Base-by-base conservation (phyloP, 2,797 vertebrate genomes). In the Tragelaphus oryx region DNA sequence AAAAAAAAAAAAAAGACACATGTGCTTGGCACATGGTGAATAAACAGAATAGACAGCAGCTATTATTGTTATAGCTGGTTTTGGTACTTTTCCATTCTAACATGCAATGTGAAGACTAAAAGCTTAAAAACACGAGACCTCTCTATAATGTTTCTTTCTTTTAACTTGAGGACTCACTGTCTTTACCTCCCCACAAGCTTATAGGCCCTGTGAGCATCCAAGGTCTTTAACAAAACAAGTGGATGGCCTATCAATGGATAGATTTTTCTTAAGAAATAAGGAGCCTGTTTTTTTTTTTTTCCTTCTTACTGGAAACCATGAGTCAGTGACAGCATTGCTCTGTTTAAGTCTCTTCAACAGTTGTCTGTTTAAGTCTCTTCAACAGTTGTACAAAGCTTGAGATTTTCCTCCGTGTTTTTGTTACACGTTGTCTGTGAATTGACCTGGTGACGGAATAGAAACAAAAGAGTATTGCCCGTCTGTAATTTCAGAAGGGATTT, bases 401-500 rank as follows among this genome's bases (percentile, higher is more conserved):
- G 95, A 98, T 88, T 90, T 93, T 94, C 87, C 86, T 22, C 87
- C 57, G 68, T 95, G 41, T 96, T 97, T 96, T 90, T 30, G n/a
- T 94, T 30, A 68, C 1, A 2, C 26, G 54, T 28, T n/a, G 74
- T 92, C 5, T 44, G 52, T 55, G 89, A 93, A 83, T 76, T 33
- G 46, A 87, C 84, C 78, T 62, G 88, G 87, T 37, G 80, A 91
- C 52, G 95, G 91, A 94, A 96, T 96, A 97, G 97, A 96, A 97
- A 95, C 83, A 94, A 60, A 85, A 89, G 84, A 57, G 44, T 50
- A 68, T 71, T 74, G 79, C 71, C 59, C 18, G 6, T 46, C 68
- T 95, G 76, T 96, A 87, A 97, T 96, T 96, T 98, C 92, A 96
- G 93, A 92, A 96, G 96, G 94, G 94, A 94, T 97, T 98, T 93